phyloP scores from a whole-genome alignment of 2,888 invertebrate genomes.

The Apamea sordens region DNA sequence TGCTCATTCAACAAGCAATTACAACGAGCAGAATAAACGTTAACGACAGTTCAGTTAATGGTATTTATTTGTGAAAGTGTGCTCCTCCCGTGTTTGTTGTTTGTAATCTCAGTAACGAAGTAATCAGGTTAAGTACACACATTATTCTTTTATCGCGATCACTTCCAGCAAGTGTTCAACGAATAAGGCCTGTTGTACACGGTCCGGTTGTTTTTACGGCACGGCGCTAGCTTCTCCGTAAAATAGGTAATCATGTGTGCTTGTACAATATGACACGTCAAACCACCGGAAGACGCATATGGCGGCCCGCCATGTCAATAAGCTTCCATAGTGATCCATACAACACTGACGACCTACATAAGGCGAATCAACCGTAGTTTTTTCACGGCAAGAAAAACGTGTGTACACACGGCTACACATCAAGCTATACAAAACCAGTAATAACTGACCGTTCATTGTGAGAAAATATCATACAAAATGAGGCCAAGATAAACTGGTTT shows the following conservation, averaged over 20 bases:
- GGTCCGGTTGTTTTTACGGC: not conserved
- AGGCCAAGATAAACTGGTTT: too few relatives aligned
- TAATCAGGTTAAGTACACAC: slow-evolving; percentile 61
- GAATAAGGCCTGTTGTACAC: not conserved
- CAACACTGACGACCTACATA: not conserved
- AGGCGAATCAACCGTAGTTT: not conserved
- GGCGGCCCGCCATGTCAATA: not conserved
- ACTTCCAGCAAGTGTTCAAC: slow-evolving; percentile 23
- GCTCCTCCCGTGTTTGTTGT: slow-evolving; percentile 45
- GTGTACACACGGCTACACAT: too few relatives aligned
- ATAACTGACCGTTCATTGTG: too few relatives aligned
- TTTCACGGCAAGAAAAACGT: not conserved
- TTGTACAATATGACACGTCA: not conserved
- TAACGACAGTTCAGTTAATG: slow-evolving; percentile 59
- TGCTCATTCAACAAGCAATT: slow-evolving; percentile 50
- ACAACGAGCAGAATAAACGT: slow-evolving; percentile 46
- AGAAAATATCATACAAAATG: too few relatives aligned
- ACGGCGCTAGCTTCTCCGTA: not conserved
- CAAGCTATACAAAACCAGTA: too few relatives aligned
- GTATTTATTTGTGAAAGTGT: slow-evolving; percentile 58
- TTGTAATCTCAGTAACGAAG: slow-evolving; percentile 59
- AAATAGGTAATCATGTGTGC: not conserved
- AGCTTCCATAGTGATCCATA: not conserved
- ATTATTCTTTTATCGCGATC: slow-evolving; percentile 56
- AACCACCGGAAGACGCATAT: not conserved